phyloP scores from a whole-genome alignment of 2,113 vertebrate genomes.

The Dicentrarchus labrax region DNA sequence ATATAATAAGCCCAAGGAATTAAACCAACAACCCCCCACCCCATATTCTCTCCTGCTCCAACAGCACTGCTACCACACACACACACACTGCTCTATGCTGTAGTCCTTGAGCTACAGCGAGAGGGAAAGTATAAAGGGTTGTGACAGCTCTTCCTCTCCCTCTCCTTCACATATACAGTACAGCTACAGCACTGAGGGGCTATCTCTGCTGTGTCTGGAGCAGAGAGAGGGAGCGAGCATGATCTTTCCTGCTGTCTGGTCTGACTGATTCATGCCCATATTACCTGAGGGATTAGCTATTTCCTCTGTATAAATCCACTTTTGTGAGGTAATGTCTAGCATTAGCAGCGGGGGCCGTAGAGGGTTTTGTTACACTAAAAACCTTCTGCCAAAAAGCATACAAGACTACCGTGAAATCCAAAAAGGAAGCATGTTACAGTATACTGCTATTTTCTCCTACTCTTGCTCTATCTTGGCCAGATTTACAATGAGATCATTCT shows the following conservation, averaged over 20 bases:
- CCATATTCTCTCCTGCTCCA: background rate
- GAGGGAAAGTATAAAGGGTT: constrained; percentile 50
- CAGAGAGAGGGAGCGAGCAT: constrained; percentile 29
- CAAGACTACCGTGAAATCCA: constrained; percentile 61
- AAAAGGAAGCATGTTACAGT: constrained; percentile 51
- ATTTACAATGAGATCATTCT: constrained; percentile 59
- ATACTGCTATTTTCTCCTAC: constrained; percentile 39
- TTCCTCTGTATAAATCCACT: constrained; percentile 78
- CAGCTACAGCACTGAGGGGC: constrained; percentile 24
- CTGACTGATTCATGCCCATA: constrained; percentile 69
- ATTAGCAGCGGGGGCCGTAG: constrained; percentile 53
- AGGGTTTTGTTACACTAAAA: constrained; percentile 54
- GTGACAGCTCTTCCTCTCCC: constrained; percentile 57
- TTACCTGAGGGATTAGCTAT: constrained; percentile 80
- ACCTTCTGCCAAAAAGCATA: constrained; percentile 59
- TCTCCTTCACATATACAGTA: constrained; percentile 30
- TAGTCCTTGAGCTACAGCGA: constrained; percentile 41
- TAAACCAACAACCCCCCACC: constrained; percentile 22
- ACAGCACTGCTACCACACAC: constrained; percentile 6
- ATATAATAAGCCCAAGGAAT: constrained; percentile 22
- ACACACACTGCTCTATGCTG: constrained; percentile 10
- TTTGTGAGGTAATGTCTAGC: constrained; percentile 83
- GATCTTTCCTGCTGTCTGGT: constrained; percentile 64
- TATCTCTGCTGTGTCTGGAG: constrained; percentile 50
- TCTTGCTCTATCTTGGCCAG: constrained; percentile 26